Evolutionary conservation across 1,140 invertebrate genomes (phyloP), one percentile per base, ranked within the genome.

Genomic region (Cecropterus lyciades): DNA sequence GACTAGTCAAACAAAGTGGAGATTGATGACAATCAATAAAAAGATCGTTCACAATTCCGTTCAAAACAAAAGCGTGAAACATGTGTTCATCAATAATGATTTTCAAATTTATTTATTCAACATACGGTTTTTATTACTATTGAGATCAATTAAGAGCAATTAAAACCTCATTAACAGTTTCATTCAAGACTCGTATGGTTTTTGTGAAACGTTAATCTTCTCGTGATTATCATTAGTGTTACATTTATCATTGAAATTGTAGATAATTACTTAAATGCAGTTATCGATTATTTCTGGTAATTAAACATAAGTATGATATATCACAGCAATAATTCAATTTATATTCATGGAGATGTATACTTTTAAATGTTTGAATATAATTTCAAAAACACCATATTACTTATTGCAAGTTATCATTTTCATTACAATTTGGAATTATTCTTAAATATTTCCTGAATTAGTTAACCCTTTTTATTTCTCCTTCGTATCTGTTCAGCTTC

Each of bases 111-210:
- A 62, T 62, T 62, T 62, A 62, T 62, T 3, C 37, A 3, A 14
- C 30, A 40, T 24, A 49, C 57, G 9, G 30, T 62, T 62, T 59
- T 62, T 62, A 40, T 40, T 30, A 20, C 17, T 14, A 51, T 51
- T 14, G 43, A 48, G 14, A 40, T 49, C 6, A 43, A 51, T 60
- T 62, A 62, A 10, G 17, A 20, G 46, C 59, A 62, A 62, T 62
- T 62, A 62, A 62, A 62, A 51, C 15, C 17, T 51, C 46, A 62
- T 62, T 62, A 62, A 51, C 59, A 11, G 45, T 30, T 60, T 49
- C 45, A 49, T 62, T 49, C 15, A 37, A 62, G 33, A 13, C 46
- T 37, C 46, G 59, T 37, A 27, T 37, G 46, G 46, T 51, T 37
- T 62, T 60, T 51, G 33, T 42, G 33, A 33, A 60, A 13, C 57